Evolutionary conservation across 2,888 invertebrate species (phyloP), one percentile per base, ranked within the genome.

Genomic region (Nemotelus pantherinus): DNA sequence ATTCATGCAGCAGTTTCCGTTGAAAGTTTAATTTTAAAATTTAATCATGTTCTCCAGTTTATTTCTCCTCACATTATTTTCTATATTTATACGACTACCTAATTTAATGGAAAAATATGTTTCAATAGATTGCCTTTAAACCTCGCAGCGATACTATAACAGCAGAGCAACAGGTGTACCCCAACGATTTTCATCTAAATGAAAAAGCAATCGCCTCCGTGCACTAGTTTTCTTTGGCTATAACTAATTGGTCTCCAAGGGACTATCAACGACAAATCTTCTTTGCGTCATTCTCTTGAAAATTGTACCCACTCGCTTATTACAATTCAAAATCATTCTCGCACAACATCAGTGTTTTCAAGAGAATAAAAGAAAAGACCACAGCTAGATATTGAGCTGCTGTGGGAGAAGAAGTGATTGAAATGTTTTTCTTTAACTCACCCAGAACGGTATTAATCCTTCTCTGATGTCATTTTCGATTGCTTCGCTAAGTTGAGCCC

Each of bases 361-460:
- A 25, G 25, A 25, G 58, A 41, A 53, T 5, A 79, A 70, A 53
- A 77, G 63, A 53, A 7, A 39, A 57, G 55, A 67, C 75, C 58
- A 43, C 78, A 79, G 76, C 78, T 77, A 79, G 71, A 75, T 77
- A 25, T 25, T 25, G 68, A 67, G 25, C 25, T 25, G 75, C 44
- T 41, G 76, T 53, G 53, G 7, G 53, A 53, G 53, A 10, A 53
- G 53, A 10, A 25, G 25, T 25, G 25, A 25, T 25, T 25, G 25
- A 25, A 25, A 41, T 25, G 43, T 48, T 5, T 25, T 44, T 10
- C 5, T 44, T 45, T 43, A 47, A 74, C 93, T 93, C 88, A 97
- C 96, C 91, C 95, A 97, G 87, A 97, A 97, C 3, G 97, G 97
- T 78, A 96, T 93, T 58, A 97, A 89, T 65, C 96, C 96, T 80